Conservation (phyloP, 2,888 invertebrate genomes). For the Sesamia inferens region DNA sequence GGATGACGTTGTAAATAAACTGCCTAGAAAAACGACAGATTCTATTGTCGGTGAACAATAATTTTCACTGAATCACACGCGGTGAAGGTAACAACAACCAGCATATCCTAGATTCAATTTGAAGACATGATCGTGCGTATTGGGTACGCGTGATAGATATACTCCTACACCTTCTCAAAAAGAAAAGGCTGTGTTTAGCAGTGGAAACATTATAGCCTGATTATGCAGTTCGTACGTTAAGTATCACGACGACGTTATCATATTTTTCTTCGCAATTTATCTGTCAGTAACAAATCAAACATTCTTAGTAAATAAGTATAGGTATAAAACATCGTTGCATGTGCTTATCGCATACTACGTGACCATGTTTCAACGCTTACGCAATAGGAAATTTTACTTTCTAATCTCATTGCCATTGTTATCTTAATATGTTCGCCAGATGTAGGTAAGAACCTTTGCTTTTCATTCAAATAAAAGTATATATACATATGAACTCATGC, state of each 20-base stretch:
- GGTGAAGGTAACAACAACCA: neutral
- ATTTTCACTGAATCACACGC: neutral
- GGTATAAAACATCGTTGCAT: constrained; percentile 59
- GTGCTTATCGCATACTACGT: constrained; percentile 72
- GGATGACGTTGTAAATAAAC: neutral
- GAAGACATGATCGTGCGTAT: neutral
- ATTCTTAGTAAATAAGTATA: constrained; percentile 55
- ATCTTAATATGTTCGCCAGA: constrained; percentile 73
- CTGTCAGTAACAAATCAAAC: constrained; percentile 56
- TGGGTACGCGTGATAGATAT: neutral
- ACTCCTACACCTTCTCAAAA: neutral
- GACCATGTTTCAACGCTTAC: constrained; percentile 72
- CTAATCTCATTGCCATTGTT: constrained; percentile 82
- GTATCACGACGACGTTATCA: constrained; percentile 2
- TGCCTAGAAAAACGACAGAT: neutral
- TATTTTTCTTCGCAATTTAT: constrained; percentile 40
- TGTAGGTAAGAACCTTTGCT: constrained; percentile 54
- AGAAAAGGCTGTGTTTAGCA: neutral
- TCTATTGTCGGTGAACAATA: neutral
- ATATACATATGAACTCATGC: neutral
- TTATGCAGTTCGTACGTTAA: neutral
- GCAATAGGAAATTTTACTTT: constrained; percentile 82
- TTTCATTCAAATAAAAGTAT: constrained; percentile 60
- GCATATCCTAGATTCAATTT: neutral
- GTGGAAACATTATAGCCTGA: neutral